Percentiles rank a stretch among this genome's conserved stretches.
Conservation (phyloP, 1,140 invertebrate genomes). For the Procambarus clarkii region DNA sequence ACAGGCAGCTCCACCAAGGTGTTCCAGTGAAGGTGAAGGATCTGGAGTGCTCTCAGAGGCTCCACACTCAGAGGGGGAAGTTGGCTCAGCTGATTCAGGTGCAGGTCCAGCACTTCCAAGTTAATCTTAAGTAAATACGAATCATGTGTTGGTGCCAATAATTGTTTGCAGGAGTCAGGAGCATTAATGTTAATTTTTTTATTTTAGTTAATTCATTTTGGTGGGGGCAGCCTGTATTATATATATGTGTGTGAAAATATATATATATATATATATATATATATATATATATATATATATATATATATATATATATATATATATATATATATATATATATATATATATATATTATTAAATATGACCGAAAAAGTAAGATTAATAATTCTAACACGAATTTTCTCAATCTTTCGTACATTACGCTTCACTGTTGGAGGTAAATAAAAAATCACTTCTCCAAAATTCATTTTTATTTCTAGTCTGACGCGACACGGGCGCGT, state of each 20-base stretch:
- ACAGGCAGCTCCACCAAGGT: slow-evolving; percentile 17
- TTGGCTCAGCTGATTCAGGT: slow-evolving; percentile 43
- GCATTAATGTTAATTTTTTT: too few species aligned
- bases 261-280: slow-evolving; percentile 39
- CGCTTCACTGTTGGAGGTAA: too few species aligned
- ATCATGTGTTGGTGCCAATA: neutral
- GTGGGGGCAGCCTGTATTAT: neutral
- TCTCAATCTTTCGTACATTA: too few species aligned
- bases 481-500: too few species aligned
- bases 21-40: slow-evolving; percentile 54
- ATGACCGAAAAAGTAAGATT: too few species aligned
- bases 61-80: slow-evolving; percentile 26
- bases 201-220: too few species aligned
- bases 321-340: slow-evolving; percentile 27
- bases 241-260: slow-evolving; percentile 19
- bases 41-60: slow-evolving; percentile 1
- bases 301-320: slow-evolving; percentile 32
- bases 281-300: slow-evolving; percentile 34
- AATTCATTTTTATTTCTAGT: too few species aligned
- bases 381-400: too few species aligned
- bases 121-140: slow-evolving; percentile 10
- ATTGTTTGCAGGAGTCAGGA: too few species aligned
- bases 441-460: too few species aligned
- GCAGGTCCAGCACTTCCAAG: slow-evolving; percentile 51
- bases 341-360: too few species aligned